Evolutionary conservation across 2,888 invertebrate genomes (phyloP).

Genomic region (Allygus modestus): DNA sequence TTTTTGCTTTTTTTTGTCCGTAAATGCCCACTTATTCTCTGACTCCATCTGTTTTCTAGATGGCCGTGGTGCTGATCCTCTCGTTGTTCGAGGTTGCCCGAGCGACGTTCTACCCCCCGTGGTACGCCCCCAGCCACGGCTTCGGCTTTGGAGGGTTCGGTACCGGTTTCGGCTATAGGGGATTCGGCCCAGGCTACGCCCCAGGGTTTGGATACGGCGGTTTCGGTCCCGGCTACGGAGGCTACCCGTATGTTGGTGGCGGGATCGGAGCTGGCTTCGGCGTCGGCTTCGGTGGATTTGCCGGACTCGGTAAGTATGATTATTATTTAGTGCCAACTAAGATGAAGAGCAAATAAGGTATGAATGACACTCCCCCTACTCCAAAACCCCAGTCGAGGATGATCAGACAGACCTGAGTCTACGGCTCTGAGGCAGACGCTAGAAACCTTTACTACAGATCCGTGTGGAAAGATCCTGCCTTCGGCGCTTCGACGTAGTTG

Average conservation of each 20-base stretch:
- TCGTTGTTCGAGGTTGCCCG: background rate
- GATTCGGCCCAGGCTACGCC: slow-evolving; percentile 16
- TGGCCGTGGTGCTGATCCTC: background rate
- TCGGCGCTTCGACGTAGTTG: no score
- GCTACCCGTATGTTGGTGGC: background rate
- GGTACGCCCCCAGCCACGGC: no score
- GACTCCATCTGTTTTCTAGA: background rate
- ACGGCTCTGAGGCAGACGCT: no score
- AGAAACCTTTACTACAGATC: no score
- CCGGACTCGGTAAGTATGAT: background rate
- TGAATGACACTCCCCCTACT: no score
- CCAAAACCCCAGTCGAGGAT: no score
- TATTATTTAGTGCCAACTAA: no score
- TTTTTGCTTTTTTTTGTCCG: no score
- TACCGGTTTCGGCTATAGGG: background rate
- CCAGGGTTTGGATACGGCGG: slow-evolving; percentile 15
- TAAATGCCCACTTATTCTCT: no score
- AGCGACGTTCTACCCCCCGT: background rate
- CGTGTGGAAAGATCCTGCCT: no score
- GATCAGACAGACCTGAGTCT: no score
- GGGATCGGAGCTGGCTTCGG: background rate
- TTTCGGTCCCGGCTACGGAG: background rate
- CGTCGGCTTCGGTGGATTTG: slow-evolving; percentile 1
- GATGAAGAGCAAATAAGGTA: no score
- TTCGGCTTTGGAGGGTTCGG: background rate